phyloP scores from a whole-genome alignment of 2,888 invertebrate species.

The Callyntrura sp. region DNA sequence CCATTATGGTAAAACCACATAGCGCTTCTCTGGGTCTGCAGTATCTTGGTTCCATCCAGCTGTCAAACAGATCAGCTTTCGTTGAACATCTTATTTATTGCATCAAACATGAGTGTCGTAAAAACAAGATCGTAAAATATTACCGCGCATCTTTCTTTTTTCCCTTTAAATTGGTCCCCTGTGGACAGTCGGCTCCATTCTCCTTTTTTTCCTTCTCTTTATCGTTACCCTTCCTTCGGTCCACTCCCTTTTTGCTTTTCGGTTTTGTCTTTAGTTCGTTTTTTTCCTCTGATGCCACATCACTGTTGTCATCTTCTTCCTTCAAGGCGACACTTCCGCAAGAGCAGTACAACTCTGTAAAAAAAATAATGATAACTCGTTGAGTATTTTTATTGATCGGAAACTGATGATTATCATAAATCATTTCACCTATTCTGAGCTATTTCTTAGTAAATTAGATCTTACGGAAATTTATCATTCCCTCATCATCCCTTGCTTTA shows the following conservation, averaged over 20 bases:
- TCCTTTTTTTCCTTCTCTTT: no score
- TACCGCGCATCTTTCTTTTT: not conserved
- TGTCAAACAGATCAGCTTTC: no score
- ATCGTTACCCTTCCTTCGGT: no score
- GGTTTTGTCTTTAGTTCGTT: no score
- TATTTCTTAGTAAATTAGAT: no score
- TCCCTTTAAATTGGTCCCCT: not conserved
- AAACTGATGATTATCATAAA: no score
- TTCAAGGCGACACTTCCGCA: not conserved
- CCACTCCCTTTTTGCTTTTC: not conserved
- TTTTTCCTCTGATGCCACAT: no score
- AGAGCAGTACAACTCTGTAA: slow-evolving; percentile 36
- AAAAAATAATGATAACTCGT: not conserved
- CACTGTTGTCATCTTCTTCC: not conserved
- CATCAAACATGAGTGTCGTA: no score
- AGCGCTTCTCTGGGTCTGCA: slow-evolving; percentile 59
- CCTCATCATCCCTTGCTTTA: slow-evolving; percentile 18
- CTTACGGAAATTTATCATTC: slow-evolving; percentile 33
- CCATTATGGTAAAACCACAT: slow-evolving; percentile 27
- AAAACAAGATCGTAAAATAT: not conserved
- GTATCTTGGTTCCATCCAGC: slow-evolving; percentile 25
- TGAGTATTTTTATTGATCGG: no score
- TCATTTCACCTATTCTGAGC: no score
- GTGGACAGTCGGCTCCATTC: no score
- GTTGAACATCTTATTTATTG: no score